Percentiles rank a stretch among this genome's conserved stretches.
Conservation (phyloP, 2,888 invertebrate genomes). For the Monochamus alternatus region DNA sequence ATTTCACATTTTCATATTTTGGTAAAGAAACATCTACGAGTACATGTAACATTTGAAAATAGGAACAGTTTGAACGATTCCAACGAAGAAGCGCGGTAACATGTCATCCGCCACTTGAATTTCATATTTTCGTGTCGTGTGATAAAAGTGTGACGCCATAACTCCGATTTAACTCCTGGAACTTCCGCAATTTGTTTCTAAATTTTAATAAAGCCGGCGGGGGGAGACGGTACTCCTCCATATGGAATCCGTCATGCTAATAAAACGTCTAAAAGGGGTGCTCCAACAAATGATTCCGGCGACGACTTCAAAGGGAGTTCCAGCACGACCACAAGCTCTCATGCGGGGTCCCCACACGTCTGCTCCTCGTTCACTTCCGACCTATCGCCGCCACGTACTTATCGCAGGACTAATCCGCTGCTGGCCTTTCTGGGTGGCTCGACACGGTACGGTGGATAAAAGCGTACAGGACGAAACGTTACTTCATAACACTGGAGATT, state of each 20-base stretch:
- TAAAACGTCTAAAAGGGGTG: constrained; percentile 27
- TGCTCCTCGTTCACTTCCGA: constrained; percentile 18
- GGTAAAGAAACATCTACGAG: too few relatives aligned
- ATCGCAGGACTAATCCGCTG: not conserved
- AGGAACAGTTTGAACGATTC: too few relatives aligned
- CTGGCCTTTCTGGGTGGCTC: not conserved
- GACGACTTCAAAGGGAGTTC: constrained; percentile 28
- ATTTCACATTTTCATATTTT: too few relatives aligned
- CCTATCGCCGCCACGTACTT: constrained; percentile 10
- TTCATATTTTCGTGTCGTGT: not conserved
- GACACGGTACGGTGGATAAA: too few relatives aligned
- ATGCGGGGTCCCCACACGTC: constrained; percentile 20
- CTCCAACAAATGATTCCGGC: constrained; percentile 27
- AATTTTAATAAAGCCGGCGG: constrained; percentile 7
- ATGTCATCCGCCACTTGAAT: not conserved
- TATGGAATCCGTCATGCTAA: constrained; percentile 24
- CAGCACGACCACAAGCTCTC: constrained; percentile 21
- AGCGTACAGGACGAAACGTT: too few relatives aligned
- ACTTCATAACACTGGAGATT: too few relatives aligned
- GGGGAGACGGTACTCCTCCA: constrained; percentile 8
- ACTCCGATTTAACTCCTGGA: not conserved
- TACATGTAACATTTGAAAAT: too few relatives aligned
- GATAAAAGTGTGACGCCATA: not conserved
- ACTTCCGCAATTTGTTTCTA: not conserved
- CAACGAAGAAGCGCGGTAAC: too few relatives aligned